A percentile compares a stretch with the other conserved stretches of the same genome.
Evolutionary conservation across 2,888 invertebrate species (phyloP).

Genomic region (Venusia cambrica): DNA sequence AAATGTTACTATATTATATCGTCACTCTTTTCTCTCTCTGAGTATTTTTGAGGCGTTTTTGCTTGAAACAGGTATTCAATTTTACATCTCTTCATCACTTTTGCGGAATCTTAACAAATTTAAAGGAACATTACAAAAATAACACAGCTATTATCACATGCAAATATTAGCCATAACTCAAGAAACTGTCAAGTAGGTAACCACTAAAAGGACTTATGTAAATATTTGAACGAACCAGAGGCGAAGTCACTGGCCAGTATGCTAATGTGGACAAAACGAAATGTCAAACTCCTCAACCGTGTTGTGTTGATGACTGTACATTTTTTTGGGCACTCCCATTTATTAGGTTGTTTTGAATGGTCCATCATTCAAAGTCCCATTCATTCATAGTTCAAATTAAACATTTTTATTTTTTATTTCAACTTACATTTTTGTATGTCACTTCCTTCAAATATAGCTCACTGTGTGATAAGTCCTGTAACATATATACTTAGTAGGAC

Average conservation of each 20-base stretch:
- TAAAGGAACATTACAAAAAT: slow-evolving; percentile 18
- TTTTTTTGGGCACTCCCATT: slow-evolving; percentile 64
- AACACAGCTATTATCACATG: slow-evolving; percentile 23
- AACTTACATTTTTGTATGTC: slow-evolving; percentile 18
- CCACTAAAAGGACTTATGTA: slow-evolving; percentile 54
- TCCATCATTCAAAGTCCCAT: slow-evolving; percentile 53
- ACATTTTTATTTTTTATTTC: slow-evolving; percentile 28
- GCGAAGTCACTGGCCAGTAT: slow-evolving; percentile 67
- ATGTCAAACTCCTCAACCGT: slow-evolving; percentile 59
- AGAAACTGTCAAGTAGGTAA: slow-evolving; percentile 31
- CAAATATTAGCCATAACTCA: slow-evolving; percentile 26
- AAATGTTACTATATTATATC: not conserved
- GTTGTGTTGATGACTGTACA: slow-evolving; percentile 70
- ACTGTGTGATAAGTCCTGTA: no score
- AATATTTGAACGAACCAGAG: slow-evolving; percentile 57
- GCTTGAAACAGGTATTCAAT: no score
- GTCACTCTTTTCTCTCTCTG: no score
- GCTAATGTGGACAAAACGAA: slow-evolving; percentile 63
- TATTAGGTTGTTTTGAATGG: slow-evolving; percentile 50
- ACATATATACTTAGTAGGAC: no score
- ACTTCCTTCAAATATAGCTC: no score
- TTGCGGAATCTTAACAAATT: slow-evolving; percentile 16
- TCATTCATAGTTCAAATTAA: slow-evolving; percentile 35
- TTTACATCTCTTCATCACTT: no score
- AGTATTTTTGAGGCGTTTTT: no score